A percentile compares a stretch with the other conserved stretches of the same genome.
Evolutionary conservation across 2,888 invertebrate species (phyloP).

Genomic region (Yponomeuta plumbellus): DNA sequence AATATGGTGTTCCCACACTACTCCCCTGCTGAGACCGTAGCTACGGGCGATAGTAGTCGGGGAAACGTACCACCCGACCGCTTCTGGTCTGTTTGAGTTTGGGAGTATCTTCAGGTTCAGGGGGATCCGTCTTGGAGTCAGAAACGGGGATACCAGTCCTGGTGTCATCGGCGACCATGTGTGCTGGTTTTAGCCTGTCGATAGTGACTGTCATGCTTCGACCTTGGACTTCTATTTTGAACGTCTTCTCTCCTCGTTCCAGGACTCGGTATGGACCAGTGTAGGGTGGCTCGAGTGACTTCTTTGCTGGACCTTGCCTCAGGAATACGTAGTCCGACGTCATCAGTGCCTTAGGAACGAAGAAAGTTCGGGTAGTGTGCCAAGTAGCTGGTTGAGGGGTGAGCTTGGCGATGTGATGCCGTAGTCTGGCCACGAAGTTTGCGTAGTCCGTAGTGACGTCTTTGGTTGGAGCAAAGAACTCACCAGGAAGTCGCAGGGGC

Average conservation of each 20-base stretch:
- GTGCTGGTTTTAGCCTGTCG: no score
- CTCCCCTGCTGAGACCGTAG: no score
- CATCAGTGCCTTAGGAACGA: conserved; percentile 6
- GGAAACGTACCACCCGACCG: no score
- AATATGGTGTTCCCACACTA: no score
- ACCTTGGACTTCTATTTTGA: no score
- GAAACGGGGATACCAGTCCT: no score
- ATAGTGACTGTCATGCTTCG: no score
- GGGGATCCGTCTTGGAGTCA: no score
- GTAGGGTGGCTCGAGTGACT: conserved; percentile 12
- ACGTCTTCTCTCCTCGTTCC: background rate
- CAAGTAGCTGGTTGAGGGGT: background rate
- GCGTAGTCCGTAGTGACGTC: background rate
- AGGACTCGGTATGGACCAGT: conserved; percentile 16
- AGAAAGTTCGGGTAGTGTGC: background rate
- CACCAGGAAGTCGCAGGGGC: conserved; percentile 29
- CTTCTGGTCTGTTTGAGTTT: no score
- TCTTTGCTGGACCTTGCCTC: background rate
- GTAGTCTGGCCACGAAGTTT: conserved; percentile 3
- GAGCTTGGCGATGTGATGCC: background rate
- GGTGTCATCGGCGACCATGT: no score
- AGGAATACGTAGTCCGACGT: conserved; percentile 6
- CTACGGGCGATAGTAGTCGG: no score
- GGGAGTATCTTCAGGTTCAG: no score
- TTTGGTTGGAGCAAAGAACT: conserved; percentile 25